Evolutionary conservation across 2,113 vertebrate genomes (phyloP), one percentile per base, ranked within the genome.

Genomic region (Montifringilla adamsi): DNA sequence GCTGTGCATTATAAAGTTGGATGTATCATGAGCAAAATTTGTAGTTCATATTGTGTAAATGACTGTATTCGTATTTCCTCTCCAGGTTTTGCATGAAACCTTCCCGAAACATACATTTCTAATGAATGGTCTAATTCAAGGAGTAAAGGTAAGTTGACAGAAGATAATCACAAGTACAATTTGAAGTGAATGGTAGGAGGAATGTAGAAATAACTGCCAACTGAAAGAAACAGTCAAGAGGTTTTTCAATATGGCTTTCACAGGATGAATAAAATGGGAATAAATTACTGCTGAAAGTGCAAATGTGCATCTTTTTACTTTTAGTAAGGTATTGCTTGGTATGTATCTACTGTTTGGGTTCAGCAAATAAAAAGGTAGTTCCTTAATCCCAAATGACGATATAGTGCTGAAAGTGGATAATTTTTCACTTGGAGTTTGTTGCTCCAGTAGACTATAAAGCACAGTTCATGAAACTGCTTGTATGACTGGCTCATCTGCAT

Each of bases 91-190:
- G 93, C 98, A 98, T 76, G 98, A 99, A 97, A 99, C 98, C 28
- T 99, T 99, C 90, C 98, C 98, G 44, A 99, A 99, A 91, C 98
- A 99, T 89, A 99, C 98, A 37, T 99, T 99, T 98, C 96, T 99
- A 81, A 99, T 99, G 98, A 99, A 99, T 94, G 98, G 98, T 90
- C 95, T 99, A 84, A 98, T 99, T 92, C 98, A 99, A 98, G 98
- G 98, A 90, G 98, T 99, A 86, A 99, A 99, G 98, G 98, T 98
- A 96, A 84, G 96, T 23, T 68, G 59, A 33, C 56, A 75, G 49
- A 62, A 55, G 30, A 55, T 85, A 55, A 80, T 60, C 41, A 46
- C 35, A 44, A 67, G 13, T 47, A 60, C 46, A 70, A 10, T 44
- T 81, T 75, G 31, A 86, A 70, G 56, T 49, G 46, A 82, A 6